These are phyloP conservation scores for Malurus splendens DNA, from an alignment of 2,797 vertebrate genomes.

Conservation along the genomic window DNA sequence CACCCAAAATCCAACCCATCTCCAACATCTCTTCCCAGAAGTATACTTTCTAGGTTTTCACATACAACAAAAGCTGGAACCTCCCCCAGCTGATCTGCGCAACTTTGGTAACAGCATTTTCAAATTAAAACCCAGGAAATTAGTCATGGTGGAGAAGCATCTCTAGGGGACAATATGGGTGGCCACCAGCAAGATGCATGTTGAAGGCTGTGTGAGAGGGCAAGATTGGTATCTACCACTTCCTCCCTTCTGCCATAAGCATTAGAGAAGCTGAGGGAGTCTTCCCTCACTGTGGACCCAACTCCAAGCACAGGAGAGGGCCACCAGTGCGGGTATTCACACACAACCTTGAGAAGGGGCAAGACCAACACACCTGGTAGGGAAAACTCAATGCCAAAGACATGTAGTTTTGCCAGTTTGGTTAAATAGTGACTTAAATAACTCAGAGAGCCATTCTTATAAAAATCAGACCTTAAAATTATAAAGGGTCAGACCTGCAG, in stretches of 20 bases:
- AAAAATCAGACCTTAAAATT: background rate
- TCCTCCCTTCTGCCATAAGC: background rate
- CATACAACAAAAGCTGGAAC: background rate
- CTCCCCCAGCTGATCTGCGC: background rate
- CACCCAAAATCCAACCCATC: background rate
- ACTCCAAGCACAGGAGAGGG: background rate
- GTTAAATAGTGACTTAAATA: background rate
- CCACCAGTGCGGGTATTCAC: background rate
- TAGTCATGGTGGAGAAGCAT: background rate
- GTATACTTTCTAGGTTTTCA: constrained; percentile 28
- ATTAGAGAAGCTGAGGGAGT: background rate
- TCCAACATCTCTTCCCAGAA: background rate
- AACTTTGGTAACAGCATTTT: background rate
- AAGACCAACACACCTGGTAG: background rate
- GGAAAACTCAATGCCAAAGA: background rate
- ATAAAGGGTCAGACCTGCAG: background rate
- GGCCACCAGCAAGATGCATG: background rate
- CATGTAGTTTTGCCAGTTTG: accelerated
- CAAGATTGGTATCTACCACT: constrained; percentile 24
- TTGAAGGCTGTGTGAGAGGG: background rate
- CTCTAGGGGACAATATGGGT: background rate
- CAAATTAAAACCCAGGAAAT: constrained; percentile 37
- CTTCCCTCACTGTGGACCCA: background rate
- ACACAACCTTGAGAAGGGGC: background rate
- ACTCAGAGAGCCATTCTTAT: accelerated